Base-by-base conservation (phyloP, 2,113 vertebrate genomes). In the Dipodomys ordii region DNA sequence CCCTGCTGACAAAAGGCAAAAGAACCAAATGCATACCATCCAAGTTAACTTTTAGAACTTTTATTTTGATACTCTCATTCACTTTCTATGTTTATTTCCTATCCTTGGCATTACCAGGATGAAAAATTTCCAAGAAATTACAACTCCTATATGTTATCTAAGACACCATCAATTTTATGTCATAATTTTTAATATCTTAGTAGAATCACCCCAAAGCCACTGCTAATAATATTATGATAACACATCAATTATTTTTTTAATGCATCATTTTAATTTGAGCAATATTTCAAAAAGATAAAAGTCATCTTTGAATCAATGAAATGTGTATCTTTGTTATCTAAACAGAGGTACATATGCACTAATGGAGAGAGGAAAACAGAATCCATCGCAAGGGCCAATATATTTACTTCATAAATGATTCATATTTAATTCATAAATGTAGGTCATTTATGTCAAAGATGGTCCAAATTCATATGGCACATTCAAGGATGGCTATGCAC, bases 61-160 rank as follows among this genome's bases (percentile, higher is more conserved):
- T 57, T 57, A 18, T 57, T 57, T 57, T 80, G 65, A 81, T 87
- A 71, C 6, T 44, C 20, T 49, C 53, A 57, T 13, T 57, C 53
- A 57, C 15, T 57, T 57, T 57, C 3, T 57, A 7, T 74, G n/a
- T 74, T 86, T 23, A 49, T 32, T 93, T 87, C 20, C 35, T 57
- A 81, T 72, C 68, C 10, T 28, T 84, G 74, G n/a, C 57, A 90
- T 60, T 90, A 93, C 30, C 20, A 80, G 82, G 16, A 77, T 35
- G 84, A 72, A 88, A 87, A 91, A 79, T 82, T 93, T 57, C 23
- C 44, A 93, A 83, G 79, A 83, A 79, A 78, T 88, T 81, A 22
- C 27, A 53, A 65, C 25, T 85, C 83, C 4, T 86, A 1, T 57
- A 82, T 87, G 84, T 83, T 60, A 78, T 90, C 15, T 46, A 91